phyloP scores from a whole-genome alignment of 2,888 invertebrate species.

The Drosophila yooni region DNA sequence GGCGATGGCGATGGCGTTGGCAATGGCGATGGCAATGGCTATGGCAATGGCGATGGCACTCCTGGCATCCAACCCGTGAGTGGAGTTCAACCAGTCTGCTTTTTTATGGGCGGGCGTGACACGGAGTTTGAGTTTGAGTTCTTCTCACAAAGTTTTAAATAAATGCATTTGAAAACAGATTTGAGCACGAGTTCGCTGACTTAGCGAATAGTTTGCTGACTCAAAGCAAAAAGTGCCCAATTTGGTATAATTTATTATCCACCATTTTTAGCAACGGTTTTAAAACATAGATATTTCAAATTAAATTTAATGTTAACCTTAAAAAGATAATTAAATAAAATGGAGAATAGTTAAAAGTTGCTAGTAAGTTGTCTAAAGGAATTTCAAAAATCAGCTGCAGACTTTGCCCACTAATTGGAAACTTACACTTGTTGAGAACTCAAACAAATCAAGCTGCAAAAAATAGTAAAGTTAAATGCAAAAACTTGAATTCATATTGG shows the following conservation, averaged over 20 bases:
- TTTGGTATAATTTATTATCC: too few relatives aligned
- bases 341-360: not conserved
- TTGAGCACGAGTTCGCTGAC: not conserved
- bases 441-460: not conserved
- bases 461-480: not conserved
- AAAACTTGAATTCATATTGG: not conserved
- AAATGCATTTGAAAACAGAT: not conserved
- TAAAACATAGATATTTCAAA: not conserved
- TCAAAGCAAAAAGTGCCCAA: not conserved
- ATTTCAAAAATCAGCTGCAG: not conserved
- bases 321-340: too few relatives aligned
- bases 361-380: not conserved
- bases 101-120: not conserved
- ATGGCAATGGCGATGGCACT: constrained; percentile 1
- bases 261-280: not conserved
- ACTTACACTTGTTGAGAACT: not conserved
- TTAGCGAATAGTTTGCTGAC: not conserved
- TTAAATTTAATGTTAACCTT: too few relatives aligned
- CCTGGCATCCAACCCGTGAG: not conserved
- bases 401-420: not conserved
- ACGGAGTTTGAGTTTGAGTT: not conserved
- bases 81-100: constrained; percentile 4
- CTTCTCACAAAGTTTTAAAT: not conserved
- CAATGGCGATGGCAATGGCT: not conserved
- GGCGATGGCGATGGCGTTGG: not conserved